Base-by-base conservation (phyloP, 2,888 invertebrate genomes). In the Psylliodes chrysocephalus region DNA sequence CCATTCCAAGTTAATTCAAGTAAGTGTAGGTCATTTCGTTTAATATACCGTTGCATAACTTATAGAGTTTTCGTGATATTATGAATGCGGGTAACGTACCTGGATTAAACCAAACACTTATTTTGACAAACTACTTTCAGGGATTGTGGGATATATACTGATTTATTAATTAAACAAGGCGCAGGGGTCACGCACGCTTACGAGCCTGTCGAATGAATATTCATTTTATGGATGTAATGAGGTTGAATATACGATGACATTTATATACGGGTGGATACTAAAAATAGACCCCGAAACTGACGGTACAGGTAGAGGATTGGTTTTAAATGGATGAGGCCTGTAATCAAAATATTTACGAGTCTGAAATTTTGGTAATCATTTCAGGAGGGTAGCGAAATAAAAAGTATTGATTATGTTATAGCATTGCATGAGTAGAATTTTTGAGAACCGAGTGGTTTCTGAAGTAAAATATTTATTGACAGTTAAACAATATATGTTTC, bases 141-240 rank as follows among this genome's bases (percentile, higher is more conserved):
- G 59, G 59, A 59, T 59, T 59, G 25, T 33, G 59, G 59, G 59
- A 59, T 59, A 59, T 59, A 38, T 59, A 49, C 59, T 59, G 59
- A 59, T 59, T 59, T 59, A 59, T 59, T 59, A 59, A 59, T 59
- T 59, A 59, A 59, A 51, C 59, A 59, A 49, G 59, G 59, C 49
- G 38, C 19, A 49, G 40, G 59, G 59, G 59, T 59, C 59, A 59
- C 59, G 59, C 59, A 59, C 59, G 51, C 49, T 59, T 59, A 17
- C 49, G 28, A 12, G 40, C 38, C 40, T 51, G 59, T 59, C 59
- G 59, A 59, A 59, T 59, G 59, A 59, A 59, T 59, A 59, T 59
- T 59, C 49, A 59, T 59, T 59, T 59, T 59, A 51, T 51, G 59
- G 59, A n/a, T 51, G 59, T 59, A 59, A 59, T 59, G 49, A 59